These are phyloP conservation scores for Antedon bifida DNA, from an alignment of 35 echinoderm and acorn worm species.

Conservation along the genomic window DNA sequence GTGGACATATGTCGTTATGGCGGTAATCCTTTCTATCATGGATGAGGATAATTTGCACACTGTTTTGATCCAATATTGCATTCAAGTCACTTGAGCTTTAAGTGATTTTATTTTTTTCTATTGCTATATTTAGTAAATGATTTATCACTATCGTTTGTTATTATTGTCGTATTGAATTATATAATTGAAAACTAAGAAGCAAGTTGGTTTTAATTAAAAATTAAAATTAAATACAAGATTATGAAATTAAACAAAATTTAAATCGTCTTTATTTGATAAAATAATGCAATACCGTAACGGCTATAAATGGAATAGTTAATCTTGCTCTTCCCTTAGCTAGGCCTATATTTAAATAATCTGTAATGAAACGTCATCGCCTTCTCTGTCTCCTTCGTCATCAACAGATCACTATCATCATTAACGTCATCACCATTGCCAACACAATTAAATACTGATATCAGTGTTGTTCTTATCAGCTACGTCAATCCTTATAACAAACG, in stretches of 20 bases:
- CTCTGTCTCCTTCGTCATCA: not conserved
- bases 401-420: not conserved
- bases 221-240: no score
- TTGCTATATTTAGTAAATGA: not conserved
- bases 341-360: no score
- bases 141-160: not conserved
- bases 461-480: no score
- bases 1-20: not conserved
- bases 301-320: no score
- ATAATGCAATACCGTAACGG: no score
- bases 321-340: no score
- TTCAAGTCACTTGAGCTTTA: not conserved
- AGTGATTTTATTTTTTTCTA: not conserved
- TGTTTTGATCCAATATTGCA: not conserved
- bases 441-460: no score
- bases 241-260: no score
- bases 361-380: no score
- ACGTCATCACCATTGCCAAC: not conserved
- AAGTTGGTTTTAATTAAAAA: no score
- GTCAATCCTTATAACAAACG: no score
- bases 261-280: no score
- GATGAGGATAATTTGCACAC: not conserved
- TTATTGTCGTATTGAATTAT: not conserved
- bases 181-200: not conserved
- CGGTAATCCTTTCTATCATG: not conserved